A percentile compares a stretch with the other conserved stretches of the same genome.
Conservation (phyloP, 2,888 invertebrate species). For the Liopterus haemorrhoidalis region DNA sequence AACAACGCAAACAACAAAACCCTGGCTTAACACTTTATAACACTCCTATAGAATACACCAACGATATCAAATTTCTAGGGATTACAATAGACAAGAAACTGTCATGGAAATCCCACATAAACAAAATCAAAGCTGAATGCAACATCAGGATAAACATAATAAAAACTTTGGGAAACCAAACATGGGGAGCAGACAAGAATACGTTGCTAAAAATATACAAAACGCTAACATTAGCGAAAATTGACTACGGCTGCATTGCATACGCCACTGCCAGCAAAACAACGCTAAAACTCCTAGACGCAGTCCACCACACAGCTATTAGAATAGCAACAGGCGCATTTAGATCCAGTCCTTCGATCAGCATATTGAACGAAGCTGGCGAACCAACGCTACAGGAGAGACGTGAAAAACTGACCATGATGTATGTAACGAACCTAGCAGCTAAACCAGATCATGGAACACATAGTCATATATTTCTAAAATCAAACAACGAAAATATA, state of each 20-base stretch:
- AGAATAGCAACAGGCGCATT: constrained; percentile 22
- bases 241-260: no score
- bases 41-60: not conserved
- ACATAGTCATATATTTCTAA: no score
- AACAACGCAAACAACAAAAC: not conserved
- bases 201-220: constrained; percentile 15
- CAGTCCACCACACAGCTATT: constrained; percentile 22
- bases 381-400: not conserved
- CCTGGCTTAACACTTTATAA: no score
- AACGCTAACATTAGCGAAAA: constrained; percentile 22
- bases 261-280: no score
- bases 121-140: constrained; percentile 9
- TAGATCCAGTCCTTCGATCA: not conserved
- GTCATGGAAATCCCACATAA: constrained; percentile 19
- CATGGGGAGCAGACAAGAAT: constrained; percentile 21
- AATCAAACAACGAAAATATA: no score
- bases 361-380: not conserved
- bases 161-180: constrained; percentile 16
- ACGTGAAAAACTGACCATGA: not conserved
- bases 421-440: not conserved
- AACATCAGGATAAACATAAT: constrained; percentile 21
- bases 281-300: constrained; percentile 13
- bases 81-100: constrained; percentile 20
- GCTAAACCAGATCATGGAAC: no score
- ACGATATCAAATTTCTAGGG: constrained; percentile 20